Evolutionary conservation across 2,797 vertebrate genomes (phyloP), one percentile per base, ranked within the genome.

Genomic region (Yasuhikotakia modesta): DNA sequence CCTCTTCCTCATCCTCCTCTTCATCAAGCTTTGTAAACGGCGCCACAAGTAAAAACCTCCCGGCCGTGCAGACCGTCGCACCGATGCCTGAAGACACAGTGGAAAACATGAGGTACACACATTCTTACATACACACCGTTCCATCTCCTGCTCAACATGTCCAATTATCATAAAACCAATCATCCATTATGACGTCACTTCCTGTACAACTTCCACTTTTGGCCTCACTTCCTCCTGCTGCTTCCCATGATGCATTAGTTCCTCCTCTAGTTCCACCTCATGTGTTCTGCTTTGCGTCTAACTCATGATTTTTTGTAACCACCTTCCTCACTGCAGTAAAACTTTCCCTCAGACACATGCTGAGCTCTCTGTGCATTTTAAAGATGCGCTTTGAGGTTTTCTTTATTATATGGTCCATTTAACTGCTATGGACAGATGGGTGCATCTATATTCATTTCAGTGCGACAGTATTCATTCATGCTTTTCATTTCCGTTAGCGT

Each of bases 21-120:
- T 97, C 96, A 60, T 98, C 97, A 64, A 98, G 97, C 68, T 99
- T 98, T 88, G 97, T 99, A 76, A 99, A 99, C 72, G 98, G 98
- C 79, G 98, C 96, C 84, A 99, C 97, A 64, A 99, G 98, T 90
- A 99, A 98, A 93, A 99, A 99, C 82, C 95, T 99, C 64, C 98
- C 98, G 11, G 97, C 98, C 35, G 98, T 99, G 71, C 97, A 99
- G 87, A 98, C 97, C 0, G 97, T 99, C 79, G 97, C 98, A 5
- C 97, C 98, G 70, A 98, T 99, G 97, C 96, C 97, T 2, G 98
- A 99, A 73, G 98, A 99, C 90, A 96, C 95, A 1, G 95, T 97
- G 87, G 98, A 99, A 91, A 99, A 95, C 64, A 99, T 98, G 96
- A 99, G 97, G 97, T 99, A 87, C 81, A 89, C 58, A 3, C 50